Evolutionary conservation across 2,113 vertebrate genomes (phyloP).

Genomic region (Callorhinus ursinus): DNA sequence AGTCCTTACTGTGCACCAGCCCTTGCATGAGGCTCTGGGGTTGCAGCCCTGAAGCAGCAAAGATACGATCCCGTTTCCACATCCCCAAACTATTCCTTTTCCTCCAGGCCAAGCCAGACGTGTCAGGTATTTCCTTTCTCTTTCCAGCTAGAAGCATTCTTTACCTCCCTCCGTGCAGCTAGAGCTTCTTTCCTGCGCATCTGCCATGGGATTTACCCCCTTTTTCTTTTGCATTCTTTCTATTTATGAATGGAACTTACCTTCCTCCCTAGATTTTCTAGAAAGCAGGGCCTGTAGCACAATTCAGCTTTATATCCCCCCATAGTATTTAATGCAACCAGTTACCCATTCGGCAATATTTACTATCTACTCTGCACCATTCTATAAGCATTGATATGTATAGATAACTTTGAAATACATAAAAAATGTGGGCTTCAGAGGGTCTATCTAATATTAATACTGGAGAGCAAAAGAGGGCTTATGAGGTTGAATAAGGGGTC

Average conservation of each 20-base stretch:
- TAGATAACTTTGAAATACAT: background rate
- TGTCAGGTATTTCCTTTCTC: background rate
- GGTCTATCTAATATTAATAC: background rate
- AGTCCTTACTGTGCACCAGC: background rate
- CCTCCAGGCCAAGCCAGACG: background rate
- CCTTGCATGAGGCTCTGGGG: background rate
- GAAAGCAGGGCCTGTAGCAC: background rate
- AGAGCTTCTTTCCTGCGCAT: background rate
- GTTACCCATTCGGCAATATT: background rate
- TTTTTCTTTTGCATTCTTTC: background rate
- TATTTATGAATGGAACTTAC: background rate
- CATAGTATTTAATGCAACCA: background rate
- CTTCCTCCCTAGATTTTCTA: background rate
- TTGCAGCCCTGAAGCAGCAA: background rate
- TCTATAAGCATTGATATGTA: background rate
- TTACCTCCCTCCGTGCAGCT: background rate
- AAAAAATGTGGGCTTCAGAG: background rate
- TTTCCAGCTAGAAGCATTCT: background rate
- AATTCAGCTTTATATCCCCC: background rate
- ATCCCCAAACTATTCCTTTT: background rate
- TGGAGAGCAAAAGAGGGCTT: background rate
- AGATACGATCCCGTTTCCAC: background rate
- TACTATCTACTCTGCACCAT: background rate
- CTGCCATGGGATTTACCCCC: background rate
- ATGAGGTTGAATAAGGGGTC: background rate